A percentile compares a stretch with the other conserved stretches of the same genome.
These are phyloP conservation scores for Eclectus roratus DNA, from an alignment of 2,113 vertebrate genomes.

Conservation along the genomic window DNA sequence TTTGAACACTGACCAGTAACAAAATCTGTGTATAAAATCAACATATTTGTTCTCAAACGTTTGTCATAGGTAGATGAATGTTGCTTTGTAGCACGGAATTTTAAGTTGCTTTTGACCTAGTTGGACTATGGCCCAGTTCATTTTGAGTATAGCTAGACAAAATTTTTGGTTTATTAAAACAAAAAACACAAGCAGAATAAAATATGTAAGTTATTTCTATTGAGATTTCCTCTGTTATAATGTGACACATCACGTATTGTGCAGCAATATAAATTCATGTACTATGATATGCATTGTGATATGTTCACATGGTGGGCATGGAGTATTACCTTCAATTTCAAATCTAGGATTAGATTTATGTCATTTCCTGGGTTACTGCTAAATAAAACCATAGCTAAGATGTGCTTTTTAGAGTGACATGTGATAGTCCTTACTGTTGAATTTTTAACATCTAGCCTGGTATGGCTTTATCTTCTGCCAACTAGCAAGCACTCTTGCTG, in stretches of 20 bases:
- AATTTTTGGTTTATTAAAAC: slow-evolving; percentile 15
- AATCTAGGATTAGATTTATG: neutral
- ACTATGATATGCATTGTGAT: fast-evolving
- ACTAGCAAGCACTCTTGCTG: neutral
- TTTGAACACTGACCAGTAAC: neutral
- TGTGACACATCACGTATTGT: neutral
- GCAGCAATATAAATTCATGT: neutral
- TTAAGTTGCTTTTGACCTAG: neutral
- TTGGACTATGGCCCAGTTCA: neutral
- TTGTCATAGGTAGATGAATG: neutral
- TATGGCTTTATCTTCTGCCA: neutral
- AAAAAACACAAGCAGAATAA: neutral
- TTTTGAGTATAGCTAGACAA: neutral
- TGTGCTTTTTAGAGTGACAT: neutral
- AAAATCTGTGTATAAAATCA: neutral
- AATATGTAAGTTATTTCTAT: neutral
- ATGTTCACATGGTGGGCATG: neutral
- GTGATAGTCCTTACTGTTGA: neutral
- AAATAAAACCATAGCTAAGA: neutral
- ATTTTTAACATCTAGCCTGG: neutral
- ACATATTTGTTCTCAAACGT: neutral
- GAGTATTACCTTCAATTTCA: neutral
- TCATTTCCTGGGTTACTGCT: neutral
- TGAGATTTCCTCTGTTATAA: neutral
- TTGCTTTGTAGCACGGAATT: neutral